Conservation (phyloP, 2,113 vertebrate genomes). For the Meles meles region DNA sequence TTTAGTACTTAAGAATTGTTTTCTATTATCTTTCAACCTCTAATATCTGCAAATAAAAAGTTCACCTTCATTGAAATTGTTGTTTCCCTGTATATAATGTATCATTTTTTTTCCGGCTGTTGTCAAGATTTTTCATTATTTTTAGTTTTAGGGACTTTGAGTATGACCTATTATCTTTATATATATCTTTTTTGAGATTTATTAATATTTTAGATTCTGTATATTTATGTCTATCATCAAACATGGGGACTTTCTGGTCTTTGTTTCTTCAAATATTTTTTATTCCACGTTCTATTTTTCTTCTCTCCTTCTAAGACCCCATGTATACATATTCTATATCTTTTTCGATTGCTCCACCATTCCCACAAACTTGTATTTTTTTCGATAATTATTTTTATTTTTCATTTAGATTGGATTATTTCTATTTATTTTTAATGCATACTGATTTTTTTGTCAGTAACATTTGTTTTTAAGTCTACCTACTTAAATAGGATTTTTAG, state of each 20-base stretch:
- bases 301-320: not conserved
- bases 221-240: not conserved
- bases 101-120: not conserved
- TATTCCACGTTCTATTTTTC: not conserved
- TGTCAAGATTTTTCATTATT: not conserved
- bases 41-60: not conserved
- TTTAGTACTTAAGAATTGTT: not conserved
- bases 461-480: not conserved
- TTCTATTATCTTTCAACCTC: not conserved
- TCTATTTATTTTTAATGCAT: not conserved
- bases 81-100: not conserved
- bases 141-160: not conserved
- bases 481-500: not conserved
- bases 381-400: not conserved
- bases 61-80: not conserved
- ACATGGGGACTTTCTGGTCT: not conserved
- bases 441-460: not conserved
- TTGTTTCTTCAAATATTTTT: not conserved
- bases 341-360: not conserved
- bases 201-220: not conserved
- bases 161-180: not conserved
- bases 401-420: not conserved
- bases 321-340: not conserved
- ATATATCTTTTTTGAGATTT: not conserved
- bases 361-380: not conserved